These are phyloP conservation scores for Mustelus asterias DNA, from an alignment of 2,113 vertebrate genomes.

Conservation along the genomic window DNA sequence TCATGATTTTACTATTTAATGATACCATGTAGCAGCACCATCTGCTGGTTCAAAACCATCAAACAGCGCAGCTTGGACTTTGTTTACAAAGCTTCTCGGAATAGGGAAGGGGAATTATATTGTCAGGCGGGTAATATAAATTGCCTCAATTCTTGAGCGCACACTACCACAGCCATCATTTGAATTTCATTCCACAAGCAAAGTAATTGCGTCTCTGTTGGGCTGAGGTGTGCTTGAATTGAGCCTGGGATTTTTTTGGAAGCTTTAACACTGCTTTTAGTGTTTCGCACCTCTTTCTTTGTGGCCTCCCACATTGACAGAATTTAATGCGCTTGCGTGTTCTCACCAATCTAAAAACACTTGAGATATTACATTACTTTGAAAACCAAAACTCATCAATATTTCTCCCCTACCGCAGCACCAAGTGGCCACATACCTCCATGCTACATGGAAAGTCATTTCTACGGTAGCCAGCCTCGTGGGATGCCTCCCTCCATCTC, in stretches of 20 bases:
- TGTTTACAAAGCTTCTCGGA: not conserved
- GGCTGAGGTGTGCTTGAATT: not conserved
- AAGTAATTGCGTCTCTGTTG: not conserved
- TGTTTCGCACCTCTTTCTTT: not conserved
- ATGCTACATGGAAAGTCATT: slow-evolving; percentile 27
- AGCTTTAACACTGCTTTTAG: too few species aligned
- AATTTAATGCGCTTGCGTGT: not conserved
- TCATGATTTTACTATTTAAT: not conserved
- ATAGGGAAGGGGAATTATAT: not conserved
- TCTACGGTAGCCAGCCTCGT: not conserved
- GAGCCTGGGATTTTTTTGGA: not conserved
- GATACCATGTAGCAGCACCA: not conserved
- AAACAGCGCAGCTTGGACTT: not conserved
- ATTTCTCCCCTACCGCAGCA: not conserved
- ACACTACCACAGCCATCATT: not conserved
- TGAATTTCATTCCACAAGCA: not conserved
- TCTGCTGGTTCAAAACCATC: not conserved
- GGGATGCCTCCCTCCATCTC: slow-evolving; percentile 26
- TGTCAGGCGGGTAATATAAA: not conserved
- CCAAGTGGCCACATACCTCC: slow-evolving; percentile 17
- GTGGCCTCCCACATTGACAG: not conserved
- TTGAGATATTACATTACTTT: not conserved
- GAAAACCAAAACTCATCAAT: not conserved
- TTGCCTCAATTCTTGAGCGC: not conserved
- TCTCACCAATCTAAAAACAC: too few species aligned